Conservation (phyloP, 1,140 invertebrate species). For the Theocolax elegans region DNA sequence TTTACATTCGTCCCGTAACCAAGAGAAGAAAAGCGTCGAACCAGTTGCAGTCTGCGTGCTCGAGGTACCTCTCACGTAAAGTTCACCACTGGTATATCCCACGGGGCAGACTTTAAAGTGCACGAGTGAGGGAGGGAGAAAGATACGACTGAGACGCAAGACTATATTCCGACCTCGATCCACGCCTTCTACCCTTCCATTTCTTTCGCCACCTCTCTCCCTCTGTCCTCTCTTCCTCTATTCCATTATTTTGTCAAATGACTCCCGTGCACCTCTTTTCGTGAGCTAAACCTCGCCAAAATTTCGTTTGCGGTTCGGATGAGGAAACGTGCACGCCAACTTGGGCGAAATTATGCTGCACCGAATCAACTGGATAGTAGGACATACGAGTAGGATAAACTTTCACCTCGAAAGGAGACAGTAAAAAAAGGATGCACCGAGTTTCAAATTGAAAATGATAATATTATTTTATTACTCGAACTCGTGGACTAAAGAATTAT, state of each 20-base stretch:
- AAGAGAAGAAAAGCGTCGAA: slow-evolving; percentile 42
- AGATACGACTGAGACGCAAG: too few relatives aligned
- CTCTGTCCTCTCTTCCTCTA: background rate
- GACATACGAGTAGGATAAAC: too few relatives aligned
- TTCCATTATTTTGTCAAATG: too few relatives aligned
- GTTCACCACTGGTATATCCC: slow-evolving; percentile 17
- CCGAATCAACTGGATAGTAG: background rate
- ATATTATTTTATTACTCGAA: too few relatives aligned
- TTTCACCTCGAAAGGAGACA: too few relatives aligned
- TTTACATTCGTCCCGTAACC: slow-evolving; percentile 48
- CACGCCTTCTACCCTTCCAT: too few relatives aligned
- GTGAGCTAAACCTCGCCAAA: background rate
- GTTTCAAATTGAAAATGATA: too few relatives aligned
- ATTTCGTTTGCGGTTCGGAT: background rate
- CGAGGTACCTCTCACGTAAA: background rate
- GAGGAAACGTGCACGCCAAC: background rate
- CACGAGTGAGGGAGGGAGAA: too few relatives aligned
- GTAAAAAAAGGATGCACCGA: too few relatives aligned
- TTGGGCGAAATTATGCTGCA: background rate
- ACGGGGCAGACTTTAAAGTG: slow-evolving; percentile 49
- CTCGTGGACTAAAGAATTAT: too few relatives aligned
- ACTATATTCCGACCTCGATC: too few relatives aligned
- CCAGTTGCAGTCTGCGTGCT: background rate
- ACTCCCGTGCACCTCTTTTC: background rate
- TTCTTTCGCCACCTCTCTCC: too few relatives aligned